A percentile compares a stretch with the other conserved stretches of the same genome.
Evolutionary conservation across 1,140 invertebrate genomes (phyloP).

Genomic region (Plectus sambesii): DNA sequence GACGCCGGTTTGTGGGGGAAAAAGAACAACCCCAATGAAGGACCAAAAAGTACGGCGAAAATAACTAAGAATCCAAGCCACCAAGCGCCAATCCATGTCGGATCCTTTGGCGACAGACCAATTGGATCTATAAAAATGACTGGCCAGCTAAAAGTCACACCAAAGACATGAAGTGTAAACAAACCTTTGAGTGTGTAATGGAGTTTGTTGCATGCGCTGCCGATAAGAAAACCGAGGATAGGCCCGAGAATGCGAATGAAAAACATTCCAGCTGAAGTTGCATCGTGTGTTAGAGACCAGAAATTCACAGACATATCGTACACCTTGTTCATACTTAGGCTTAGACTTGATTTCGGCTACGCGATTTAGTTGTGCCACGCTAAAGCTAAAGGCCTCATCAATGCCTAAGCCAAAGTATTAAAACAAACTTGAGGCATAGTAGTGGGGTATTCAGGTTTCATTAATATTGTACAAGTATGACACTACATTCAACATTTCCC

Average conservation of each 20-base stretch:
- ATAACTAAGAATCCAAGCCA: slow-evolving; percentile 33
- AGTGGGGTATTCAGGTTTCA: too few species aligned
- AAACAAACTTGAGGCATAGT: too few species aligned
- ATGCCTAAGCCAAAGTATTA: too few species aligned
- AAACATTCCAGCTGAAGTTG: slow-evolving; percentile 27
- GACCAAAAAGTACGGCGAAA: slow-evolving; percentile 23
- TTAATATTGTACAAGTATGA: too few species aligned
- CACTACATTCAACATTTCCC: too few species aligned
- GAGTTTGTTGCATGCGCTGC: slow-evolving; percentile 21
- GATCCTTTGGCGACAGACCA: slow-evolving; percentile 23
- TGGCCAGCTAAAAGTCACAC: background rate
- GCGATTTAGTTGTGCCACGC: too few species aligned
- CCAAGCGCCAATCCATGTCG: slow-evolving; percentile 35
- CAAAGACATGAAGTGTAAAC: slow-evolving; percentile 1
- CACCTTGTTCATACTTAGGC: too few species aligned
- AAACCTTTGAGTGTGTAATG: slow-evolving; percentile 26
- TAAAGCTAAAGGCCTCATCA: too few species aligned
- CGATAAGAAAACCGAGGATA: slow-evolving; percentile 23
- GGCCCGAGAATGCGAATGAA: slow-evolving; percentile 27
- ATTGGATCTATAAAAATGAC: slow-evolving; percentile 20
- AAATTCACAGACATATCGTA: too few species aligned
- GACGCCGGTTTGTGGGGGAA: slow-evolving; percentile 19
- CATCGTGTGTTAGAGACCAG: background rate
- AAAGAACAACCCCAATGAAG: slow-evolving; percentile 19
- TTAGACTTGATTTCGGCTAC: too few species aligned